phyloP scores from a whole-genome alignment of 2,888 invertebrate genomes.

The Axea sp. region DNA sequence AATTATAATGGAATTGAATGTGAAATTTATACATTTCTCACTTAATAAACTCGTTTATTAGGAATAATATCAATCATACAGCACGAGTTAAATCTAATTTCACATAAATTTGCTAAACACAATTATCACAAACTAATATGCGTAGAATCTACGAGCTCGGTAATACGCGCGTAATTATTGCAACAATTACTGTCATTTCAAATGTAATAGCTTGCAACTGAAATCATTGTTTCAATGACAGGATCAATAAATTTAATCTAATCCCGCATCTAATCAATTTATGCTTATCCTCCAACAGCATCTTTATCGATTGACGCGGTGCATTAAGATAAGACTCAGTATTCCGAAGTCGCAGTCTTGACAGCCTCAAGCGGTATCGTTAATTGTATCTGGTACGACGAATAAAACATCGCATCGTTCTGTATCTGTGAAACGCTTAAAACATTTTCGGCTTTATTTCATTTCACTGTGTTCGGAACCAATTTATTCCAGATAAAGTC shows the following conservation, averaged over 20 bases:
- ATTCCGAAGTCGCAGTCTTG: conserved; percentile 11
- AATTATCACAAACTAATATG: conserved; percentile 30
- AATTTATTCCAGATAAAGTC: no score
- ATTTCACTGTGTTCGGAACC: no score
- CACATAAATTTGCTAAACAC: conserved; percentile 6
- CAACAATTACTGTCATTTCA: conserved; percentile 36
- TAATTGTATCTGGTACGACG: conserved; percentile 31
- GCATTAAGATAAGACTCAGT: conserved; percentile 32
- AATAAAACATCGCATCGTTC: conserved; percentile 9
- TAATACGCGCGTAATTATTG: conserved; percentile 25
- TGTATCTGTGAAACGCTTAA: conserved; percentile 6
- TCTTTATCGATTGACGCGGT: conserved; percentile 42
- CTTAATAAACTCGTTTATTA: no score
- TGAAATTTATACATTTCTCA: no score
- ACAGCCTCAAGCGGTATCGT: conserved; percentile 29
- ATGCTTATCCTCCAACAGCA: conserved; percentile 22
- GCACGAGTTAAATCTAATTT: conserved; percentile 27
- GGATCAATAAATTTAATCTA: conserved; percentile 48
- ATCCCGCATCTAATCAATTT: conserved; percentile 46
- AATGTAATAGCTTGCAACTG: conserved; percentile 14
- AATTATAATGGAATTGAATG: no score
- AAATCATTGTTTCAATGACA: conserved; percentile 6
- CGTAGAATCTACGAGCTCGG: conserved; percentile 3
- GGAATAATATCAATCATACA: no score
- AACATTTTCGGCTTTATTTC: no score